A percentile compares a stretch with the other conserved stretches of the same genome.
Evolutionary conservation across 92 coral and sea anemone genomes (phyloP).

Genomic region (Actinostola sp.): DNA sequence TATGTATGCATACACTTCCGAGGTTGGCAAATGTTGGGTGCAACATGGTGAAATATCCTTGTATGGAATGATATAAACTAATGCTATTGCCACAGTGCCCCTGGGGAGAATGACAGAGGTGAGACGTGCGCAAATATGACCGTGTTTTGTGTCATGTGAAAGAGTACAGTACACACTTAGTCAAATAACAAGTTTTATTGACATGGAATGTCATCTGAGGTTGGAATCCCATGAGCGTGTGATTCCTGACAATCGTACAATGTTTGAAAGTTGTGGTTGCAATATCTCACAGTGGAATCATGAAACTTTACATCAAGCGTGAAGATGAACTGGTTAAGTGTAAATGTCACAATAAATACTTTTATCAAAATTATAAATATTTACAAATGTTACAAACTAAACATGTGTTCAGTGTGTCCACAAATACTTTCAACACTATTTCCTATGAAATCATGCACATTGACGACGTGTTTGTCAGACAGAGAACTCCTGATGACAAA

Average conservation of each 20-base stretch:
- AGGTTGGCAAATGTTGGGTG: no score
- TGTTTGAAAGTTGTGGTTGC: neutral
- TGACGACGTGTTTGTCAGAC: no score
- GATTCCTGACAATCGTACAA: neutral
- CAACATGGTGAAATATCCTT: no score
- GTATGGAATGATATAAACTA: no score
- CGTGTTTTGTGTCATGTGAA: neutral
- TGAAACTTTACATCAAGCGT: neutral
- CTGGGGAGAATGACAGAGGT: neutral
- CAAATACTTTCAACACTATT: neutral
- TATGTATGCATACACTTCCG: no score
- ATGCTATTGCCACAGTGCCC: slow-evolving; percentile 8
- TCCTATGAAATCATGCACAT: no score
- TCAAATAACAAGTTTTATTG: slow-evolving; percentile 14
- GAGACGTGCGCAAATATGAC: neutral
- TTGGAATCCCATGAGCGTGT: neutral
- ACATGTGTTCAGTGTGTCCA: neutral
- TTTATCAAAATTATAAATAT: slow-evolving; percentile 14
- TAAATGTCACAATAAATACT: slow-evolving; percentile 8
- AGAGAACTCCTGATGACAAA: no score
- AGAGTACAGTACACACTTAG: slow-evolving; percentile 13
- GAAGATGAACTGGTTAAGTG: neutral
- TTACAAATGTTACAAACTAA: slow-evolving; percentile 7
- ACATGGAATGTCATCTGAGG: slow-evolving; percentile 5
- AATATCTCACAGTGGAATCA: neutral